Percentiles rank a stretch among this genome's conserved stretches.
phyloP scores from a whole-genome alignment of 2,888 invertebrate genomes.

The Dolomedes plantarius region DNA sequence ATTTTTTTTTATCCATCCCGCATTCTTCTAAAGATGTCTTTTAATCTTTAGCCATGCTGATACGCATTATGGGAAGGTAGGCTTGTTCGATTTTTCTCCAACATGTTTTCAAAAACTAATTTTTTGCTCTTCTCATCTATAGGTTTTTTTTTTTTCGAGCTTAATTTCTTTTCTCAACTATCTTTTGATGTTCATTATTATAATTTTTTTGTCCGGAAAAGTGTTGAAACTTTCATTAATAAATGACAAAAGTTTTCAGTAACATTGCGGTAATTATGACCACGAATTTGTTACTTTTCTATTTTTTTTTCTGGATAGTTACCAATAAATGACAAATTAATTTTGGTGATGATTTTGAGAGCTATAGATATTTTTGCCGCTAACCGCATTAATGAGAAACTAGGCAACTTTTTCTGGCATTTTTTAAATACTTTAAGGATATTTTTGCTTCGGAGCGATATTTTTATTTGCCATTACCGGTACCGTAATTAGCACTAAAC shows the following conservation, averaged over 20 bases:
- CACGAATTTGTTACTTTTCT: slow-evolving; percentile 28
- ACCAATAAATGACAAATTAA: slow-evolving; percentile 16
- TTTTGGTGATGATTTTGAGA: not conserved
- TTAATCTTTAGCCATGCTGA: not conserved
- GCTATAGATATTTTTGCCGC: not conserved
- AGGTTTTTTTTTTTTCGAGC: not conserved
- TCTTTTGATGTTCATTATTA: slow-evolving; percentile 37
- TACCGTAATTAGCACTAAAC: too few species aligned
- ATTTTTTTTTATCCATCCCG: not conserved
- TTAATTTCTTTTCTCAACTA: not conserved
- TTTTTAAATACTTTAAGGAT: not conserved
- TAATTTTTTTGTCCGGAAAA: slow-evolving; percentile 38
- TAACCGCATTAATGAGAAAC: not conserved
- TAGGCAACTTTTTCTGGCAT: not conserved
- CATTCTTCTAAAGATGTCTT: slow-evolving; percentile 13
- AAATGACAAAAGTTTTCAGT: slow-evolving; percentile 62
- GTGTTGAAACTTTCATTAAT: slow-evolving; percentile 68
- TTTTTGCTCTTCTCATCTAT: not conserved
- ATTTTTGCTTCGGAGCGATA: not conserved
- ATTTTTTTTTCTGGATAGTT: not conserved
- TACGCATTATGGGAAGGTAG: not conserved
- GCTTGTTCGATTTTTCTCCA: slow-evolving; percentile 1
- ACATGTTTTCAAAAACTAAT: slow-evolving; percentile 16
- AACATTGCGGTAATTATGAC: slow-evolving; percentile 64
- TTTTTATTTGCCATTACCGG: not conserved